These are phyloP conservation scores for Pterois miles DNA, from an alignment of 2,797 vertebrate species.

Conservation along the genomic window DNA sequence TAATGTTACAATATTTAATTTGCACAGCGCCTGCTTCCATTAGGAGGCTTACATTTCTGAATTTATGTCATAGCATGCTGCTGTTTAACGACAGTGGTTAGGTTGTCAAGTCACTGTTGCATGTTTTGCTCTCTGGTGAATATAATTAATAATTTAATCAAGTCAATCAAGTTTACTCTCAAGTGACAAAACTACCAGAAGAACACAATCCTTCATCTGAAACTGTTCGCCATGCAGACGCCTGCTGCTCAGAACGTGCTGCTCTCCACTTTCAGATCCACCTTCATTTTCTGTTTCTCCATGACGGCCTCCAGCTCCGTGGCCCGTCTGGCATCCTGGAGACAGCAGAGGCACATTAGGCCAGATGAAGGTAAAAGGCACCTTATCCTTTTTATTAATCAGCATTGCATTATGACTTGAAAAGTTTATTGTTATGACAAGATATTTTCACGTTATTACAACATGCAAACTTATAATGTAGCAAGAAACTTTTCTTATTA, in stretches of 20 bases:
- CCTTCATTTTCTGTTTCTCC: slow-evolving; percentile 91
- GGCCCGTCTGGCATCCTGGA: slow-evolving; percentile 84
- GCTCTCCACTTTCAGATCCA: slow-evolving; percentile 83
- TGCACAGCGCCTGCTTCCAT: background rate
- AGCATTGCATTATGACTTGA: background rate
- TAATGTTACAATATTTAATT: slow-evolving; percentile 23
- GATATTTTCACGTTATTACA: no score
- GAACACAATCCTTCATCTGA: slow-evolving; percentile 1
- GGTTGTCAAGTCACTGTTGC: background rate
- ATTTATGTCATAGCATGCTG: background rate
- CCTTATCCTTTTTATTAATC: background rate
- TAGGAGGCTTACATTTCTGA: background rate
- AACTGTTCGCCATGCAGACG: background rate
- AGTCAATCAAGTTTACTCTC: background rate
- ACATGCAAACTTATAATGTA: no score
- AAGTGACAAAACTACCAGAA: background rate
- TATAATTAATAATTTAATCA: slow-evolving; percentile 2
- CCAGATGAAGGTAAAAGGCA: background rate
- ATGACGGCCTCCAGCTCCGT: slow-evolving; percentile 90
- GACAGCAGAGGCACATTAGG: background rate
- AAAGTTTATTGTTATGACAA: background rate
- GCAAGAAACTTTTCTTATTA: no score
- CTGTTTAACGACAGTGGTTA: background rate
- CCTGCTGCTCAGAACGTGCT: slow-evolving; percentile 76
- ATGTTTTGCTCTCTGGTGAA: background rate